Evolutionary conservation across 1,140 invertebrate species (phyloP).

Genomic region (Apolygus lucorum): DNA sequence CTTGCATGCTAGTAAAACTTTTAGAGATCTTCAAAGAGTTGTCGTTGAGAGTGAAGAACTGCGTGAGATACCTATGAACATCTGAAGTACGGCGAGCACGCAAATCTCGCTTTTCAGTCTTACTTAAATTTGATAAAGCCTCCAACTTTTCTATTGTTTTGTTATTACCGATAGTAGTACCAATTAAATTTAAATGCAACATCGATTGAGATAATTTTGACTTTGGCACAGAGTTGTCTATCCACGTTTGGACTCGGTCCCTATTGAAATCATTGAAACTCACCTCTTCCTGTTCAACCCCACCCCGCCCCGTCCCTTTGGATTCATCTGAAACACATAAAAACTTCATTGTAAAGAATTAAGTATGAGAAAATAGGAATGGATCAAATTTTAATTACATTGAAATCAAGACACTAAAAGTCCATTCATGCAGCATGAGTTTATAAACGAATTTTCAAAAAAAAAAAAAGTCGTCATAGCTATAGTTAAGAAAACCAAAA

Average conservation of each 20-base stretch:
- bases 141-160: background rate
- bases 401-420: too few relatives aligned
- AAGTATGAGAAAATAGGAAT: too few relatives aligned
- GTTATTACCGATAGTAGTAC: slow-evolving; percentile 3
- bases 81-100: slow-evolving; percentile 12
- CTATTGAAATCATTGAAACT: slow-evolving; percentile 31
- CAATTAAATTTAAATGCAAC: slow-evolving; percentile 15
- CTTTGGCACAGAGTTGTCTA: slow-evolving; percentile 36
- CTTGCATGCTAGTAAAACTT: background rate
- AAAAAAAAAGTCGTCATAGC: too few relatives aligned
- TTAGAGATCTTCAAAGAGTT: background rate
- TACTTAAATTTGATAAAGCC: slow-evolving; percentile 6
- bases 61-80: slow-evolving; percentile 23
- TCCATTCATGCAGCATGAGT: too few relatives aligned
- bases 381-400: too few relatives aligned
- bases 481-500: too few relatives aligned
- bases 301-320: slow-evolving; percentile 42
- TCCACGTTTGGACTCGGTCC: slow-evolving; percentile 32
- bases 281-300: slow-evolving; percentile 44
- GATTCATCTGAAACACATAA: slow-evolving; percentile 21
- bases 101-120: slow-evolving; percentile 4
- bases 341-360: too few relatives aligned
- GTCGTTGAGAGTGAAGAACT: slow-evolving; percentile 7
- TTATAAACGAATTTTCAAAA: too few relatives aligned
- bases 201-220: slow-evolving; percentile 20